Conservation (phyloP, 1,140 invertebrate genomes). For the Brachionus rotundiformis region DNA sequence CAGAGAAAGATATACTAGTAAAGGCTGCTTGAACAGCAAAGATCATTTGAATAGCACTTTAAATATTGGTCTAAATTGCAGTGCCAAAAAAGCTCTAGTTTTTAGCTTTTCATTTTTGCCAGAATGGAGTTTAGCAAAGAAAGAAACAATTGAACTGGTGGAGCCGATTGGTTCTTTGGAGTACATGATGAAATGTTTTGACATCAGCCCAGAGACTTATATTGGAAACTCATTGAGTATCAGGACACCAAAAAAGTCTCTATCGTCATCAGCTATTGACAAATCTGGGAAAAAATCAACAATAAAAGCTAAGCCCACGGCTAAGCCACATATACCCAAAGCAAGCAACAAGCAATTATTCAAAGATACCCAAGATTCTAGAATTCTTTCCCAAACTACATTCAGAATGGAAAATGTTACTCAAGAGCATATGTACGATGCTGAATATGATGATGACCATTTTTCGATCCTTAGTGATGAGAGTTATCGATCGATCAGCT, state of each 20-base stretch:
- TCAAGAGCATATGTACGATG: background rate
- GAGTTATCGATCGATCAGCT: constrained; percentile 25
- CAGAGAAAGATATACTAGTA: background rate
- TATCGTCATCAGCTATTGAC: constrained; percentile 21
- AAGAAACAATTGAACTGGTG: background rate
- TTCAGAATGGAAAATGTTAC: background rate
- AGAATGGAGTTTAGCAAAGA: constrained; percentile 43
- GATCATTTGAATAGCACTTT: constrained; percentile 18
- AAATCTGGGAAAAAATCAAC: constrained; percentile 34
- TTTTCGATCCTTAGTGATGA: constrained; percentile 4
- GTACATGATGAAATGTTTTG: background rate
- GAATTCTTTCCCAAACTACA: background rate
- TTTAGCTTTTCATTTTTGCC: background rate
- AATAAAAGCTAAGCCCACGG: background rate
- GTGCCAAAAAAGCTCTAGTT: background rate
- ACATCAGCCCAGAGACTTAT: background rate
- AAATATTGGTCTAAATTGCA: background rate
- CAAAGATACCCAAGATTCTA: background rate
- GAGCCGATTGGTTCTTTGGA: constrained; percentile 20
- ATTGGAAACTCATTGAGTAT: background rate
- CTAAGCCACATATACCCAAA: background rate
- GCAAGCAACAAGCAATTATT: constrained; percentile 6
- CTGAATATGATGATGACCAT: constrained; percentile 17
- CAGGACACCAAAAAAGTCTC: background rate
- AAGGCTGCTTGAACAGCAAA: background rate